Percentiles rank a stretch among this genome's conserved stretches.
These are phyloP conservation scores for Tympanoctomys barrerae DNA, from an alignment of 2,797 vertebrate genomes.

Conservation along the genomic window DNA sequence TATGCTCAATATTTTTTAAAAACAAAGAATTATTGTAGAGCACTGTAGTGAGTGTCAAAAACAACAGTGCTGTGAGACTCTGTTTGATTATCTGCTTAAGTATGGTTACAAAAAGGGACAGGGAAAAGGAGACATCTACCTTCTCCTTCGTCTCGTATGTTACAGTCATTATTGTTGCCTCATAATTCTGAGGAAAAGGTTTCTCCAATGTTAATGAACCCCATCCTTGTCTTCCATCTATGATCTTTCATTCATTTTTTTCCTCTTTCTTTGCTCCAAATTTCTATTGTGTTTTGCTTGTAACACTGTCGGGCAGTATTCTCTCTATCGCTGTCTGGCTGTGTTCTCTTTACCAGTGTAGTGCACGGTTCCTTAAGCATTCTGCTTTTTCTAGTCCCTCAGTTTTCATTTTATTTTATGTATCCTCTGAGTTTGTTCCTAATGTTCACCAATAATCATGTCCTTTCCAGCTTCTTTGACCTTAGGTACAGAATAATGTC, in stretches of 20 bases:
- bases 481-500: neutral
- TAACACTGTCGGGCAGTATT: neutral
- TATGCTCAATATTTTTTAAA: neutral
- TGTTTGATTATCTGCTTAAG: neutral
- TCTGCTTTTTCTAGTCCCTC: neutral
- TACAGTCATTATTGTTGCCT: neutral
- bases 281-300: neutral
- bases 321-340: neutral
- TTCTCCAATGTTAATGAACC: neutral
- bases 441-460: neutral
- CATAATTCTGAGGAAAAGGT: neutral
- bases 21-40: constrained; percentile 42
- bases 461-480: neutral
- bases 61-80: constrained; percentile 38
- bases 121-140: neutral
- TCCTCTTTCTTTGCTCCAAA: neutral
- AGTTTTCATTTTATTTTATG: neutral
- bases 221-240: neutral
- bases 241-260: neutral
- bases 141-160: neutral
- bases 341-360: neutral
- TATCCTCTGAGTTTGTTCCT: neutral
- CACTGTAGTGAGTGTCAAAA: constrained; percentile 51
- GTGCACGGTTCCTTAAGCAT: neutral
- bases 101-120: neutral